Conservation (phyloP, 1,140 invertebrate genomes). For the Teleogryllus occipitalis region DNA sequence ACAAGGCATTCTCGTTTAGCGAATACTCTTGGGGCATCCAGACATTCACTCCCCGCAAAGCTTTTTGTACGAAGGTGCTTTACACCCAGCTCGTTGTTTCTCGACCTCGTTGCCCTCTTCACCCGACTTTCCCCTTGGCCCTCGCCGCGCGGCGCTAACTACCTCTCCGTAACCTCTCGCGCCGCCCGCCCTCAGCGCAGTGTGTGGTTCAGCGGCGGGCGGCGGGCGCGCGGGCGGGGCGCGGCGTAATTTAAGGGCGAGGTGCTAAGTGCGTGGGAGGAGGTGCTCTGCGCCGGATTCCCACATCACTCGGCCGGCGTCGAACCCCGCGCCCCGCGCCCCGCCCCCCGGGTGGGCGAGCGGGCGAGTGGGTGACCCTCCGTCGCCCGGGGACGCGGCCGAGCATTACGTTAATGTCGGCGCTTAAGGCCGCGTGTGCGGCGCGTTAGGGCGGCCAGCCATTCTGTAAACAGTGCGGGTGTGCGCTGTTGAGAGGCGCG, state of each 20-base stretch:
- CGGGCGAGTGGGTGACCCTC: neutral
- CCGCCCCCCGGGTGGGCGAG: neutral
- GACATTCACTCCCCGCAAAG: too few relatives aligned
- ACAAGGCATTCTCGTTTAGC: too few relatives aligned
- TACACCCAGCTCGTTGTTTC: too few relatives aligned
- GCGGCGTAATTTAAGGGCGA: neutral
- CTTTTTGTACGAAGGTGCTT: too few relatives aligned
- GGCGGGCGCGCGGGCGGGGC: too few relatives aligned
- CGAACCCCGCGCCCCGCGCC: neutral
- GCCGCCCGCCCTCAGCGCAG: neutral
- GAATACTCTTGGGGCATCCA: too few relatives aligned
- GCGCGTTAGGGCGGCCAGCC: neutral
- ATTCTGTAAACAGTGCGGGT: slow-evolving; percentile 1
- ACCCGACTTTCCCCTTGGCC: too few relatives aligned
- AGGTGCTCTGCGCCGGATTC: neutral
- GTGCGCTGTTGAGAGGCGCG: neutral
- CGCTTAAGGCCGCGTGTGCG: neutral
- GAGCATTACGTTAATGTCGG: neutral
- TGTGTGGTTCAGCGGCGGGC: neutral
- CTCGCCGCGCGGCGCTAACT: too few relatives aligned
- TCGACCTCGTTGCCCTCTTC: too few relatives aligned
- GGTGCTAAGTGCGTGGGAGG: neutral
- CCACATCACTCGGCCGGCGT: neutral
- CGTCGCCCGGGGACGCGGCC: too few relatives aligned
- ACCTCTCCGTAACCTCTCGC: too few relatives aligned